Evolutionary conservation across 1,140 invertebrate species (phyloP), one percentile per base, ranked within the genome.

Genomic region (Arctopsyche grandis): DNA sequence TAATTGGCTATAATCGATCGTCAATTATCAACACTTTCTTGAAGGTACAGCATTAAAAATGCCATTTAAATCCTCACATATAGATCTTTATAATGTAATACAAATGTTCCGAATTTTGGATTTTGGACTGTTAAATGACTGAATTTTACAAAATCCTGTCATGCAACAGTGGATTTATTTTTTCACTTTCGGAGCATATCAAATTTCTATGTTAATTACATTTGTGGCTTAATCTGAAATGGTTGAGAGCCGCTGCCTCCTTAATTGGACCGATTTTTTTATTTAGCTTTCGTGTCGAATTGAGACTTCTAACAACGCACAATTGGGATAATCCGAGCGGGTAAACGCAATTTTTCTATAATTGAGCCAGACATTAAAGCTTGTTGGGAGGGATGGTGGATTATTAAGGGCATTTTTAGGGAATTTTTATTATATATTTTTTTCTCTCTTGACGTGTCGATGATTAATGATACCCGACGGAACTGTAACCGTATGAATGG

Each of bases 281-380:
- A 38, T 38, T 38, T 38, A 1, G 29, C 48, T 14, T 52, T 52
- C 48, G 48, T 52, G 16, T 14, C 56, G 56, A 60, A 60, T 60
- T 19, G 56, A 60, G 56, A 60, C 56, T 9, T 60, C 56, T 21
- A 9, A 21, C 14, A 19, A 19, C 56, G 21, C 56, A 60, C 56
- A 21, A 52, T 14, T n/a, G 48, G 10, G 48, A 52, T n/a, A n/a
- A 60, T 60, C 16, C n/a, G n/a, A n/a, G 48, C 1, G 48, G 48
- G 56, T 60, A 19, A 60, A 60, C 56, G 9, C 56, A 21, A 60
- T 60, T 60, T 60, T n/a, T 60, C 56, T 19, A 60, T 60, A 60
- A 60, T 60, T 60, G 56, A 60, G n/a, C 21, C 14, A 21, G 21
- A 19, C 56, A 21, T 60, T 60, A 60, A 21, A 14, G 52, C 14